A percentile compares a stretch with the other conserved stretches of the same genome.
Conservation (phyloP, 2,888 invertebrate genomes). For the Hypolimnas misippus region DNA sequence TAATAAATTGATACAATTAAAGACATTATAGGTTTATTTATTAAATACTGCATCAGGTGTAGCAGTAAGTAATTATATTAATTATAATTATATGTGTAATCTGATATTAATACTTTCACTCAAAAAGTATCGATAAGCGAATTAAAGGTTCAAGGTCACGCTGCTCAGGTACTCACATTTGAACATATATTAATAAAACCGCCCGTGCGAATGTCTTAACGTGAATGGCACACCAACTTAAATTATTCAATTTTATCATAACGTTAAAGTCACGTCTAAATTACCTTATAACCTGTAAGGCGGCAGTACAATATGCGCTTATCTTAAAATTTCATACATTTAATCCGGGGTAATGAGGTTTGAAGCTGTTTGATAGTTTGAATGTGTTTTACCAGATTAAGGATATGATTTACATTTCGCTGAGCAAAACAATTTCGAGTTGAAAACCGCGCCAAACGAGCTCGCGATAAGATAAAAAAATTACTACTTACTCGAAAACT, state of each 20-base stretch:
- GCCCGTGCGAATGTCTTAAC: no score
- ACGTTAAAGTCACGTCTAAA: background rate
- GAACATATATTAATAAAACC: no score
- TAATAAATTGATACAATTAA: no score
- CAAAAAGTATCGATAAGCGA: no score
- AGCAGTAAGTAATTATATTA: no score
- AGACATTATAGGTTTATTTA: no score
- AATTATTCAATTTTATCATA: background rate
- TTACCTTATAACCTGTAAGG: background rate
- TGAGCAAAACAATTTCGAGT: constrained; percentile 18
- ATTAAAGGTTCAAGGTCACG: no score
- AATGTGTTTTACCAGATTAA: constrained; percentile 13
- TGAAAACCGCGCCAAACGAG: constrained; percentile 22
- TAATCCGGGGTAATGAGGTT: constrained; percentile 10
- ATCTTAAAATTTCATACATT: constrained; percentile 7
- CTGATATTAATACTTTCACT: no score
- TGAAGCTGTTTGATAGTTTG: constrained; percentile 11
- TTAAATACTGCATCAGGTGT: no score
- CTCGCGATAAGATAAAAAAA: constrained; percentile 16
- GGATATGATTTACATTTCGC: constrained; percentile 21
- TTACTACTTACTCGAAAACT: constrained; percentile 7
- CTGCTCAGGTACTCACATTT: no score
- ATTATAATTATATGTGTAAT: no score
- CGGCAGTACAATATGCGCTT: background rate
- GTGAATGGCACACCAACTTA: background rate